Percentiles rank a stretch among this genome's conserved stretches.
Evolutionary conservation across 1,140 invertebrate genomes (phyloP).

Genomic region (Papilio xuthus): DNA sequence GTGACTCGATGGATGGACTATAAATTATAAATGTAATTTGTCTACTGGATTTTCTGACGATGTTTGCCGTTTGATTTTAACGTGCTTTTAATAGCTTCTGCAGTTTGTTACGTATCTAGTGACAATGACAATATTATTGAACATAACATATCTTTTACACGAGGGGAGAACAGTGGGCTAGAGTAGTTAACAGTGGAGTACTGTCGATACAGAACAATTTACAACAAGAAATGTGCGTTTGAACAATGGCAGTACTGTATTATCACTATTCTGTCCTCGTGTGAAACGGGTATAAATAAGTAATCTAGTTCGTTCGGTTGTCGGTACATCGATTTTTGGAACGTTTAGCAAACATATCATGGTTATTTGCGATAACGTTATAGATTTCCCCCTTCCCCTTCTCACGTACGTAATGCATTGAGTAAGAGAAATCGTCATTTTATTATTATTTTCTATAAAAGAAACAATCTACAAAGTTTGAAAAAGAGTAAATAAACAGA

Average conservation of each 20-base stretch:
- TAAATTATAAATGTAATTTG: conserved; percentile 16
- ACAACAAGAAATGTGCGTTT: neutral
- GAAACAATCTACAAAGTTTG: too few relatives aligned
- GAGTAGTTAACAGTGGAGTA: too few relatives aligned
- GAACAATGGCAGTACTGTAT: neutral
- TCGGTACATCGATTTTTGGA: conserved; percentile 31
- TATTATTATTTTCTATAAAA: too few relatives aligned
- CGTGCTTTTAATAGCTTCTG: conserved; percentile 17
- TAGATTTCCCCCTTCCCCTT: conserved; percentile 23
- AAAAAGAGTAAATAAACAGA: too few relatives aligned
- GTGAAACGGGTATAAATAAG: neutral
- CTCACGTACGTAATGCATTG: neutral
- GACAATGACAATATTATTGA: neutral
- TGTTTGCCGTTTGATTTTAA: neutral
- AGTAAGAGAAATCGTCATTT: too few relatives aligned
- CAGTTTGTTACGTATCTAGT: conserved; percentile 6
- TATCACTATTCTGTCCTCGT: neutral
- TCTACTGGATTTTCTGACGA: neutral
- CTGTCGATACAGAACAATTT: too few relatives aligned
- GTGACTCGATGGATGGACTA: neutral
- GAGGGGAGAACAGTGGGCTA: too few relatives aligned
- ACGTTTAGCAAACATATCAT: conserved; percentile 12
- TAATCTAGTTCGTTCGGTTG: conserved; percentile 7
- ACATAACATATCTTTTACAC: neutral
- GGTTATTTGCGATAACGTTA: conserved; percentile 28